These are phyloP conservation scores for Diarsia rubi DNA, from an alignment of 2,888 invertebrate genomes.

Conservation along the genomic window DNA sequence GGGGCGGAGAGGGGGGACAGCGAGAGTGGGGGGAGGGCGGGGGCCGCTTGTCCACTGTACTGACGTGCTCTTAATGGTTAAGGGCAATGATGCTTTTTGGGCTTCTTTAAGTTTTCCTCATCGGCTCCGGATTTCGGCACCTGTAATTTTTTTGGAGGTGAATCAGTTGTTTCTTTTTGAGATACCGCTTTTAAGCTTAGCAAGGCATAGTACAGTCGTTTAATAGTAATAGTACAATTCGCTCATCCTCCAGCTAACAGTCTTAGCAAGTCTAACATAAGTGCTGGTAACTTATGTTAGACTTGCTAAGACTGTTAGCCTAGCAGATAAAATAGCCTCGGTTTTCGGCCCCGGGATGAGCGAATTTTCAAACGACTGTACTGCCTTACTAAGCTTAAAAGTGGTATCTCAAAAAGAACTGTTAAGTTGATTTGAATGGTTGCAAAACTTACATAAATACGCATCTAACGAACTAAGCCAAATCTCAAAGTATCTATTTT, in stretches of 20 bases:
- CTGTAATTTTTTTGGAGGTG: slow-evolving; percentile 65
- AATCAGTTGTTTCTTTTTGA: slow-evolving; percentile 4
- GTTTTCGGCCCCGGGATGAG: background rate
- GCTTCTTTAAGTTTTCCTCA: slow-evolving; percentile 95
- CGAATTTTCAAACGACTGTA: background rate
- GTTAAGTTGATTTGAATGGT: too few relatives aligned
- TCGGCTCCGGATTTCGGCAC: slow-evolving; percentile 91
- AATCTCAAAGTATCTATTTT: too few relatives aligned
- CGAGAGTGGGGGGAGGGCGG: slow-evolving; percentile 65
- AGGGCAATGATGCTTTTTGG: slow-evolving; percentile 94
- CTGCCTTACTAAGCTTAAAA: too few relatives aligned
- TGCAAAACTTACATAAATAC: too few relatives aligned
- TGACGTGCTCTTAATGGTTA: slow-evolving; percentile 90
- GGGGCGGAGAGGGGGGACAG: slow-evolving; percentile 68
- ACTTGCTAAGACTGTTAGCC: background rate
- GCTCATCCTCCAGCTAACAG: too few relatives aligned
- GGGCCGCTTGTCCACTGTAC: slow-evolving; percentile 86
- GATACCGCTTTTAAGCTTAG: too few relatives aligned
- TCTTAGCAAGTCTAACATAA: too few relatives aligned
- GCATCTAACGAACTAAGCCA: too few relatives aligned
- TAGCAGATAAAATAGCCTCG: background rate
- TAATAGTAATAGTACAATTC: too few relatives aligned
- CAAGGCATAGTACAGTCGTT: too few relatives aligned
- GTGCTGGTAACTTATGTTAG: background rate
- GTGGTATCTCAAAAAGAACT: too few relatives aligned